Evolutionary conservation across 2,797 vertebrate species (phyloP).

Genomic region (Pseudochromis fuscus): DNA sequence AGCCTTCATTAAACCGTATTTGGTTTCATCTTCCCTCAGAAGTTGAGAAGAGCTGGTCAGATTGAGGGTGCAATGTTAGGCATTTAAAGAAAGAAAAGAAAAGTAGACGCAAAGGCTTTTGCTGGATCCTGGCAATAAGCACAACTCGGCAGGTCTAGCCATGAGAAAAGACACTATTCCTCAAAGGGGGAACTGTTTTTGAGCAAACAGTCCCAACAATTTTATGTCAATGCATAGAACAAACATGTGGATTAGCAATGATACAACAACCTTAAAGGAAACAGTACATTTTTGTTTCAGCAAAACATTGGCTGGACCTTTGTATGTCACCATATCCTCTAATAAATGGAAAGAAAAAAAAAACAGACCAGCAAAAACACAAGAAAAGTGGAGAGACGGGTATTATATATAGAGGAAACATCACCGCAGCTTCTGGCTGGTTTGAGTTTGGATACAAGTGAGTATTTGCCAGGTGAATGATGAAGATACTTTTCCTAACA

Average conservation of each 20-base stretch:
- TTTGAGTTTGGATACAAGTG: slow-evolving; percentile 30
- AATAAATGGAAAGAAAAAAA: slow-evolving; percentile 2
- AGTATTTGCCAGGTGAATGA: background rate
- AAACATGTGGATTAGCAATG: slow-evolving; percentile 38
- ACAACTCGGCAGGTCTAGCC: slow-evolving; percentile 34
- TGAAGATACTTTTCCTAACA: background rate
- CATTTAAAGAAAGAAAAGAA: slow-evolving; percentile 19
- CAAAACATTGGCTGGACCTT: slow-evolving; percentile 15
- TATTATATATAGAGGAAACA: slow-evolving; percentile 30
- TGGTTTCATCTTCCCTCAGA: slow-evolving; percentile 28
- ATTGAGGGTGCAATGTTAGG: slow-evolving; percentile 28
- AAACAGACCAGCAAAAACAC: slow-evolving; percentile 20
- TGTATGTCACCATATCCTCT: slow-evolving; percentile 33
- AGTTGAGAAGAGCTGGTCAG: slow-evolving; percentile 31
- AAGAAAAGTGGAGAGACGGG: slow-evolving; percentile 26
- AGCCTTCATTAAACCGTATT: slow-evolving; percentile 31
- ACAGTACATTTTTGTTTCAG: slow-evolving; percentile 14
- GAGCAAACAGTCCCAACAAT: slow-evolving; percentile 17
- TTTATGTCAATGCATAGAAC: slow-evolving; percentile 62
- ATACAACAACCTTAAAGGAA: slow-evolving; percentile 17
- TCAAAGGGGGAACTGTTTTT: background rate
- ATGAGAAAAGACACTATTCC: slow-evolving; percentile 28
- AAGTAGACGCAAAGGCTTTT: slow-evolving; percentile 42
- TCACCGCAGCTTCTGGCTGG: slow-evolving; percentile 36
- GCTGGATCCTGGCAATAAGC: slow-evolving; percentile 47